Evolutionary conservation across 2,113 vertebrate species (phyloP).

Genomic region (Psophia crepitans): DNA sequence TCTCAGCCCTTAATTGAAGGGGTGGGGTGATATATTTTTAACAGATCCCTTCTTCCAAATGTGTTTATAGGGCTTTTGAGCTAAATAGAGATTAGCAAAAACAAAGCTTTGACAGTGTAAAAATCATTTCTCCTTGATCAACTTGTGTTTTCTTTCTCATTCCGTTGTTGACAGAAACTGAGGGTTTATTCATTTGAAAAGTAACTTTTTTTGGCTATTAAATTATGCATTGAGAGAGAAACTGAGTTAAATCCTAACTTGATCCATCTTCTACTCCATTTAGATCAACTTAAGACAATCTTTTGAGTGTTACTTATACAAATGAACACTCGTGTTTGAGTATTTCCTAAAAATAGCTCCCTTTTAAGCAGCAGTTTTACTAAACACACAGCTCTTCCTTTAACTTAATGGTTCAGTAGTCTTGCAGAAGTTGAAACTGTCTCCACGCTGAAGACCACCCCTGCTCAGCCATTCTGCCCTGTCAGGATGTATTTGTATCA

Average conservation of each 20-base stretch:
- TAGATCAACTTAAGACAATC: conserved; percentile 10
- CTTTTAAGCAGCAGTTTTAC: background rate
- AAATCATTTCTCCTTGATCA: background rate
- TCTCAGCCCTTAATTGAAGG: conserved; percentile 62
- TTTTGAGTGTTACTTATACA: conserved; percentile 10
- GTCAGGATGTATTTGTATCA: conserved; percentile 2
- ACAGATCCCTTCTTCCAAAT: conserved; percentile 55
- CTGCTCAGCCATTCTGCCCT: background rate
- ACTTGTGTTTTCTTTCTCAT: background rate
- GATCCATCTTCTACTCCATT: conserved; percentile 12
- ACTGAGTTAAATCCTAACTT: background rate
- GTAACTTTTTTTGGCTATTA: background rate
- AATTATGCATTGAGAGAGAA: background rate
- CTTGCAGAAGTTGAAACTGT: background rate
- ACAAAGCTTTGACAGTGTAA: background rate
- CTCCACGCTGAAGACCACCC: background rate
- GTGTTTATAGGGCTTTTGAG: conserved; percentile 61
- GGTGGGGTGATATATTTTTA: conserved; percentile 66
- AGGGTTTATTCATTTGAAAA: background rate
- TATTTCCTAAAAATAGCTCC: conserved; percentile 42
- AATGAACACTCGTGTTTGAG: background rate
- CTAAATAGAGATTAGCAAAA: conserved; percentile 45
- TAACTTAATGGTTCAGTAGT: background rate
- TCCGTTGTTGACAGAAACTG: background rate
- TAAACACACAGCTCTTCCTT: background rate